Percentiles rank a stretch among this genome's conserved stretches.
phyloP scores from a whole-genome alignment of 2,888 invertebrate genomes.

The Acanthoscelides obtectus region DNA sequence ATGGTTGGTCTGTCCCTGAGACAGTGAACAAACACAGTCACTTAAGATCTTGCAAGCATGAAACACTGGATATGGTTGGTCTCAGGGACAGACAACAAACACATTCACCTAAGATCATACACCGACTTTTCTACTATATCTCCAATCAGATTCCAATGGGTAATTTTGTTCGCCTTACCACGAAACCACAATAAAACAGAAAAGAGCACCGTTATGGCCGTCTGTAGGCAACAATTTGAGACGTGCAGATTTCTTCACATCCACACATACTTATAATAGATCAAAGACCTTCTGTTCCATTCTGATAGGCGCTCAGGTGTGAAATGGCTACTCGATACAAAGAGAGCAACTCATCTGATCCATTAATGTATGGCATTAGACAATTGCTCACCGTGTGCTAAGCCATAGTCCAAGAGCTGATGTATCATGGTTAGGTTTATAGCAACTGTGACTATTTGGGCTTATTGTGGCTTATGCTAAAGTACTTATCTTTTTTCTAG shows the following conservation, averaged over 20 bases:
- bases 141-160: background rate
- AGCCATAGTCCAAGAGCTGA: background rate
- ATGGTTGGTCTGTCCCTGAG: no score
- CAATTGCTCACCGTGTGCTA: background rate
- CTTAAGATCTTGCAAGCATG: no score
- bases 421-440: no score
- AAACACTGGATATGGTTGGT: no score
- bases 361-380: conserved; percentile 1
- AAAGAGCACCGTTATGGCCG: background rate
- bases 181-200: background rate
- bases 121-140: background rate
- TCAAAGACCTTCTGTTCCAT: conserved; percentile 10
- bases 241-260: background rate
- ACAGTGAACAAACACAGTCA: no score
- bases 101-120: no score
- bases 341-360: conserved; percentile 12
- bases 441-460: no score
- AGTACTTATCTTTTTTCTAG: no score
- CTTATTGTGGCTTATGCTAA: no score
- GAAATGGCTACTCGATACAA: conserved; percentile 19
- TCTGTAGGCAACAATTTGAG: background rate
- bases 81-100: no score
- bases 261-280: background rate
- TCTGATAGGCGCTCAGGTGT: conserved; percentile 24
- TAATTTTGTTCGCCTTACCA: background rate